Conservation (phyloP, 2,113 vertebrate genomes). For the Serinus canaria region DNA sequence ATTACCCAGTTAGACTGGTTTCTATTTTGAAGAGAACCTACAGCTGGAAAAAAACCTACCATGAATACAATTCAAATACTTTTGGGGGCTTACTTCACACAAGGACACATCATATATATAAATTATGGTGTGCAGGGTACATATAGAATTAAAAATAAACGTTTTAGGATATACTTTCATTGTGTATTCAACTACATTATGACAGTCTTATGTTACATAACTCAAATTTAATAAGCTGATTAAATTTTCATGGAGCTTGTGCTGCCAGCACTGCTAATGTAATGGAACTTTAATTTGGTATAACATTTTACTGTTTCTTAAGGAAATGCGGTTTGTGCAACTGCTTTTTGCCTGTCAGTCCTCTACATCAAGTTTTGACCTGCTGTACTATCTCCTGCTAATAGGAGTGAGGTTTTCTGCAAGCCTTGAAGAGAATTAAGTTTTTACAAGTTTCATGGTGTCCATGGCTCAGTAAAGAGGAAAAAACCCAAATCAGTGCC, state of each 20-base stretch:
- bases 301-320: not conserved
- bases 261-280: not conserved
- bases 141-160: not conserved
- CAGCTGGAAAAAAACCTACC: not conserved
- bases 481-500: not conserved
- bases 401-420: not conserved
- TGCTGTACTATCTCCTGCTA: fast-evolving
- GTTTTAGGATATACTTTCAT: not conserved
- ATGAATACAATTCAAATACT: not conserved
- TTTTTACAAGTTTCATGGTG: not conserved
- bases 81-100: not conserved
- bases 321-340: not conserved
- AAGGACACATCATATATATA: not conserved
- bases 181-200: not conserved
- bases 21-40: not conserved
- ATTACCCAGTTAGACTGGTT: not conserved
- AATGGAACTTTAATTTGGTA: not conserved
- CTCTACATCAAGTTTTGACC: not conserved
- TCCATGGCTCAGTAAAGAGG: not conserved
- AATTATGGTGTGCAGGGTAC: not conserved
- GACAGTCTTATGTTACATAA: not conserved
- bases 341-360: not conserved
- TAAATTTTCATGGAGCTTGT: not conserved
- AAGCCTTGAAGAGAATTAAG: not conserved
- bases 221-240: not conserved